phyloP scores from a whole-genome alignment of 2,797 vertebrate genomes.

The Lacerta bilineata region DNA sequence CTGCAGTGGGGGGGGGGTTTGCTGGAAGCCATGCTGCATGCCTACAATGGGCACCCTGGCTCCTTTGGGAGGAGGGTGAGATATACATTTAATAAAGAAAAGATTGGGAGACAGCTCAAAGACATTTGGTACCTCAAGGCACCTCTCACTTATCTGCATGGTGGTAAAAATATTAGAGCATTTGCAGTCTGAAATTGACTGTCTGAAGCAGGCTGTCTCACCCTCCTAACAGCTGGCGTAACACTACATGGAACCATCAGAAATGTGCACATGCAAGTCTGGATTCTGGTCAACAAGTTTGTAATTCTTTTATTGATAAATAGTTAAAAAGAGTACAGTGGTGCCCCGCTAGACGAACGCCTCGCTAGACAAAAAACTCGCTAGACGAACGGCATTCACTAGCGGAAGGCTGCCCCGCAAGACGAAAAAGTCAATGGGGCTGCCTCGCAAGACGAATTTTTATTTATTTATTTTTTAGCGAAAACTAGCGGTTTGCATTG shows the following conservation, averaged over 20 bases:
- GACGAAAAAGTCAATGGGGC: too few species aligned
- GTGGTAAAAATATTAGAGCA: neutral
- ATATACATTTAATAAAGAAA: neutral
- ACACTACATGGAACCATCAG: neutral
- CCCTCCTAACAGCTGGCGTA: neutral
- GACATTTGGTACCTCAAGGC: neutral
- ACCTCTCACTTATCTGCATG: neutral
- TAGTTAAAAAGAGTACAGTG: neutral
- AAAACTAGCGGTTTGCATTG: too few species aligned
- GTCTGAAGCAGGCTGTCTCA: too few species aligned
- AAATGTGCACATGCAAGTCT: neutral
- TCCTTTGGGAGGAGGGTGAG: too few species aligned
- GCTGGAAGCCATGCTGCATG: neutral
- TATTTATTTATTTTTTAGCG: too few species aligned
- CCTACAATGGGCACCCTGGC: too few species aligned
- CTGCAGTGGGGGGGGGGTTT: too few species aligned
- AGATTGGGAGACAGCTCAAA: neutral
- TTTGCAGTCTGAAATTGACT: neutral
- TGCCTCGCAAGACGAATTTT: too few species aligned
- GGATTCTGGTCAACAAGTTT: neutral
- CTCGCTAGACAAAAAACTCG: too few species aligned
- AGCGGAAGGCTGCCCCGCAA: too few species aligned
- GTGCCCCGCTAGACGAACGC: too few species aligned
- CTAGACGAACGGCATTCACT: too few species aligned
- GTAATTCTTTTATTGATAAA: neutral